Conservation (phyloP, 2,888 invertebrate genomes). For the Eretmocerus hayati region DNA sequence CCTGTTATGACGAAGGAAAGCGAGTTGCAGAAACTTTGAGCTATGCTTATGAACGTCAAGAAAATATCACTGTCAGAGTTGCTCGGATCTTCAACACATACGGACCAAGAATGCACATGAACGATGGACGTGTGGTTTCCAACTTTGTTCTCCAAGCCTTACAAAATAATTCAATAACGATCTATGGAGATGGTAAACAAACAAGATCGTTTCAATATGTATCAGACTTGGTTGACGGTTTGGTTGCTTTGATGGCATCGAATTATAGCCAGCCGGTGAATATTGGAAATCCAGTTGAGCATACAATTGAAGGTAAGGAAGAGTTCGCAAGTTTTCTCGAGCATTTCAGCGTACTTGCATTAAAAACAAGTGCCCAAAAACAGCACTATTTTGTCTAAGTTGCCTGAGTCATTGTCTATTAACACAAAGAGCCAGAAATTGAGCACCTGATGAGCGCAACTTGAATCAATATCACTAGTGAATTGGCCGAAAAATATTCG, state of each 20-base stretch:
- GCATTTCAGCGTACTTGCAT: too few relatives aligned
- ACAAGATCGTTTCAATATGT: slow-evolving; percentile 98
- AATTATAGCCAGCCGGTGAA: slow-evolving; percentile 92
- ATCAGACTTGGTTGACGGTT: slow-evolving; percentile 91
- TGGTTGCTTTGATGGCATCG: slow-evolving; percentile 86
- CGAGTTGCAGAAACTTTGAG: slow-evolving; percentile 92
- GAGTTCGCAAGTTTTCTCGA: too few relatives aligned
- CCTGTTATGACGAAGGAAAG: slow-evolving; percentile 99
- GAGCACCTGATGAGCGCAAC: too few relatives aligned
- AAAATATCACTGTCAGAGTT: slow-evolving; percentile 88
- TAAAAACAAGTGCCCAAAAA: too few relatives aligned
- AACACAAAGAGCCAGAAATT: too few relatives aligned
- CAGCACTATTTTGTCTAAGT: too few relatives aligned
- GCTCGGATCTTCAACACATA: slow-evolving; percentile 99
- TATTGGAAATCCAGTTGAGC: slow-evolving; percentile 96
- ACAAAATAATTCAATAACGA: slow-evolving; percentile 87
- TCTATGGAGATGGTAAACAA: slow-evolving; percentile 81
- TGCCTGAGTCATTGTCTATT: background rate
- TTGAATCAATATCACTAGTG: too few relatives aligned
- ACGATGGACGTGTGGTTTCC: slow-evolving; percentile 96
- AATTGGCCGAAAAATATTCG: too few relatives aligned
- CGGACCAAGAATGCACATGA: slow-evolving; percentile 98
- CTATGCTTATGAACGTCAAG: slow-evolving; percentile 96
- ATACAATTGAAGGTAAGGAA: slow-evolving; percentile 79
- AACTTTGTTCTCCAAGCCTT: slow-evolving; percentile 97